phyloP scores from a whole-genome alignment of 2,888 invertebrate species.

The Adelognathus sp. region DNA sequence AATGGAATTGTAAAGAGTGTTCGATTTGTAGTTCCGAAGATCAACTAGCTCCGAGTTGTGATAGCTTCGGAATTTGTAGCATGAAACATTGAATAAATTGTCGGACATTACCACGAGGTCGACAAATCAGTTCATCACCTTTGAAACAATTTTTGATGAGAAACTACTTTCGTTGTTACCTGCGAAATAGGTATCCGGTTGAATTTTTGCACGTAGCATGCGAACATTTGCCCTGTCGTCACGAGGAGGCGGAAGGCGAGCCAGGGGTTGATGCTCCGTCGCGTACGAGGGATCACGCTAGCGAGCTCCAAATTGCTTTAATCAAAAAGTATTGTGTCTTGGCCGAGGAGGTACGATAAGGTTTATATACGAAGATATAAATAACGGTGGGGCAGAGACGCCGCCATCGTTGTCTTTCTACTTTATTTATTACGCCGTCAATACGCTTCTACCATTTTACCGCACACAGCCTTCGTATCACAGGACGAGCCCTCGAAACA shows the following conservation, averaged over 20 bases:
- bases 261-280: neutral
- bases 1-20: neutral
- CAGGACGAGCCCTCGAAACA: neutral
- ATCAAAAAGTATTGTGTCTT: slow-evolving; percentile 46
- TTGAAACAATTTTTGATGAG: too few species aligned
- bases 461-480: neutral
- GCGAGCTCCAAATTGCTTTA: slow-evolving; percentile 40
- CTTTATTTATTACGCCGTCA: neutral
- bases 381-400: slow-evolving; percentile 16
- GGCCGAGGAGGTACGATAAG: slow-evolving; percentile 30
- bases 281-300: slow-evolving; percentile 17
- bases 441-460: neutral
- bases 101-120: too few species aligned
- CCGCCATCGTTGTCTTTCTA: neutral
- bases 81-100: too few species aligned
- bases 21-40: neutral
- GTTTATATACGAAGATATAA: slow-evolving; percentile 47
- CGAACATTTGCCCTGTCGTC: neutral
- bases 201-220: neutral
- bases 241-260: neutral
- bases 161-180: too few species aligned
- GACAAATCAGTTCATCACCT: too few species aligned
- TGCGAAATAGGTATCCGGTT: too few species aligned
- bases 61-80: too few species aligned
- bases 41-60: too few species aligned